Base-by-base conservation (phyloP, 2,113 vertebrate species). In the Patagioenas fasciata region DNA sequence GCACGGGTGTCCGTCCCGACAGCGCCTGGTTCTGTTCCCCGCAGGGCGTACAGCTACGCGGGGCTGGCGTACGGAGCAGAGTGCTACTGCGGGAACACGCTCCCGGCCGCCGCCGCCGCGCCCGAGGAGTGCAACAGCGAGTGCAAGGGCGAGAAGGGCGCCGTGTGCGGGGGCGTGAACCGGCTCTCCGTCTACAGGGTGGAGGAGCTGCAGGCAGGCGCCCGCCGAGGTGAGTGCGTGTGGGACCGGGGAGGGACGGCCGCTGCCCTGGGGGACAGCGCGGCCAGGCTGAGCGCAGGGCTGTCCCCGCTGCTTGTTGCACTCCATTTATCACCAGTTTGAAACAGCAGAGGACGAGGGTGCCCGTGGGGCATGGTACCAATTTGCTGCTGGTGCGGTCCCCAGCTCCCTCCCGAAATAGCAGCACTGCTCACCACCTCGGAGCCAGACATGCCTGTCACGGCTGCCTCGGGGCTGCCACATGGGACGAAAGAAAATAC, bases 81-180 rank as follows among this genome's bases (percentile, higher is more conserved):
- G 96, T 99, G 99, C 96, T 99, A 99, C 97, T 99, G 99, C 0
- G 99, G 99, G 83, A 99, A 99, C 97, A 93, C 93, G 28, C 98
- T 99, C 42, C 98, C 98, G 0, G 96, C 91, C 2, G 80, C 75
- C 0, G 89, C 90, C 13, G 94, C 98, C 1, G 96, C 97, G 18
- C 98, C 98, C 1, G 98, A 98, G 97, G 99, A 99, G 69, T 99
- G 99, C 74, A 99, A 98, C 95, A 98, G 98, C 51, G 98, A 98
- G 87, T 99, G 99, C 91, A 98, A 98, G 75, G 98, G 99, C 0
- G 98, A 99, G 91, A 98, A 98, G 91, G 98, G 98, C 60, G 97
- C 98, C 0, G 51, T 96, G n/a, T 99, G 99, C 5, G 99, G 99
- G 3, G 99, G 99, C 0, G 97, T 98, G 50, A 98, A 97, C 62